Conservation (phyloP, 2,797 vertebrate genomes). For the Micropoecilia bifurca region DNA sequence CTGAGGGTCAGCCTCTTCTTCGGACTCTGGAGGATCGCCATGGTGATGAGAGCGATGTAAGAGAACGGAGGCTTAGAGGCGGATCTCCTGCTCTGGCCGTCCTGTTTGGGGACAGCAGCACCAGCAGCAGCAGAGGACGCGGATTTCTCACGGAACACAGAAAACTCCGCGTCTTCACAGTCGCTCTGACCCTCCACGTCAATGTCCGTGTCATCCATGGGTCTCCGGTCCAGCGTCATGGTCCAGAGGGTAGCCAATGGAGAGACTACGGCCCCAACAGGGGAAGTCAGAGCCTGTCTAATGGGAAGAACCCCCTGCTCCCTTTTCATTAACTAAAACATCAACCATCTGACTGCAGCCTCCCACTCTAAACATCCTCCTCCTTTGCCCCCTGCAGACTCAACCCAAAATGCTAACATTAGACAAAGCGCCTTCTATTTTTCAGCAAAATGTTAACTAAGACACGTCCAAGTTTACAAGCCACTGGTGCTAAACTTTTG, state of each 20-base stretch:
- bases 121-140: constrained; percentile 20
- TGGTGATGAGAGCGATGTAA: constrained; percentile 90
- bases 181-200: constrained; percentile 58
- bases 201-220: constrained; percentile 65
- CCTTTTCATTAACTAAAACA: constrained; percentile 65
- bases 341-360: constrained; percentile 29
- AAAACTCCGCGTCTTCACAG: background rate
- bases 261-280: constrained; percentile 52
- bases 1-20: constrained; percentile 86
- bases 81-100: constrained; percentile 23
- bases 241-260: constrained; percentile 37
- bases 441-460: background rate
- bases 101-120: constrained; percentile 14
- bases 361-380: constrained; percentile 44
- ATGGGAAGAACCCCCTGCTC: constrained; percentile 28
- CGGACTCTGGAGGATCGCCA: constrained; percentile 91
- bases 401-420: background rate
- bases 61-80: constrained; percentile 87
- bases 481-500: background rate
- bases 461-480: background rate
- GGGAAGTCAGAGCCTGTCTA: constrained; percentile 40
- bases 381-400: constrained; percentile 12
- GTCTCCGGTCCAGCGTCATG: constrained; percentile 73
- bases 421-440: background rate
- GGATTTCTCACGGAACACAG: constrained; percentile 15